These are phyloP conservation scores for Halcyon malimbica DNA, from an alignment of 2,113 vertebrate species.

Conservation along the genomic window DNA sequence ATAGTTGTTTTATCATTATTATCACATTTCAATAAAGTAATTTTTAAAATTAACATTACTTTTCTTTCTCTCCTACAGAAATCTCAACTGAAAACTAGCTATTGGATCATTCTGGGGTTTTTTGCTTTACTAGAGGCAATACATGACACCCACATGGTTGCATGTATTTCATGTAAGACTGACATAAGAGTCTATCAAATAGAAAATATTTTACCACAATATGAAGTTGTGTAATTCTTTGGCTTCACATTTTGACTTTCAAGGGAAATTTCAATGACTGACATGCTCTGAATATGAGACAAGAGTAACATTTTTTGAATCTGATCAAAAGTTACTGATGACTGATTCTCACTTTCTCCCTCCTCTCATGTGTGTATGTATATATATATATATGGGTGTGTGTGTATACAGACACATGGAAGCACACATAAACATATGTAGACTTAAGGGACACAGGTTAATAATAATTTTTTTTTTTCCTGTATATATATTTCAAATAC, in stretches of 20 bases:
- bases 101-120: neutral
- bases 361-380: rapidly evolving
- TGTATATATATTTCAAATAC: no score
- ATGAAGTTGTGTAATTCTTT: neutral
- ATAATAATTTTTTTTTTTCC: neutral
- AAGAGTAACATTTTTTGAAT: neutral
- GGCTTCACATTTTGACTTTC: neutral
- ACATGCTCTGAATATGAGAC: neutral
- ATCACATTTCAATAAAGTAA: neutral
- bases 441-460: neutral
- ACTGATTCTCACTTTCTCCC: neutral
- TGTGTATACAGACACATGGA: neutral
- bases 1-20: no score
- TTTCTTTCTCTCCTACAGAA: neutral
- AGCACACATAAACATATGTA: rapidly evolving
- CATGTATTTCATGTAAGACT: neutral
- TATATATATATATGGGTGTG: no score
- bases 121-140: neutral
- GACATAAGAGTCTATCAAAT: neutral
- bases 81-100: neutral
- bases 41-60: neutral
- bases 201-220: rapidly evolving
- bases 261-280: neutral
- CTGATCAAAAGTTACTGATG: neutral
- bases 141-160: neutral